These are phyloP conservation scores for Colaptes auratus DNA, from an alignment of 2,113 vertebrate species.

Conservation along the genomic window DNA sequence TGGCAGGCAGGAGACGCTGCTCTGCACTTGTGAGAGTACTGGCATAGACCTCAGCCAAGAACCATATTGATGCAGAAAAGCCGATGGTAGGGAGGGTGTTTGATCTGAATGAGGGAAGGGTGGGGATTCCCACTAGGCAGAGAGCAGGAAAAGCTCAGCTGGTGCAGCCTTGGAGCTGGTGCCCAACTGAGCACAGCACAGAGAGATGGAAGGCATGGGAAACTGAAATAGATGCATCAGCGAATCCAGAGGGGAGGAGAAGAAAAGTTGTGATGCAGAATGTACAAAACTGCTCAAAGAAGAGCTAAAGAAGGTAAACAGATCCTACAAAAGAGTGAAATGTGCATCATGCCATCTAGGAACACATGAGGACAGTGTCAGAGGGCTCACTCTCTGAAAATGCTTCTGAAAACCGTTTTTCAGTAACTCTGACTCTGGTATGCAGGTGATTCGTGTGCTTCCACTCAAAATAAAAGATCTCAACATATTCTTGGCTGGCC, in stretches of 20 bases:
- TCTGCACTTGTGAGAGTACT: neutral
- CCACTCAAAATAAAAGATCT: neutral
- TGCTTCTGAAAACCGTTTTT: neutral
- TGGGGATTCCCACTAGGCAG: neutral
- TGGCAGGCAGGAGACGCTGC: neutral
- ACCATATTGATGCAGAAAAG: neutral
- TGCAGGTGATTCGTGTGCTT: neutral
- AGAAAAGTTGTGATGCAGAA: neutral
- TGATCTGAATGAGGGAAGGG: neutral
- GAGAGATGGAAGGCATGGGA: neutral
- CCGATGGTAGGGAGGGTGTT: neutral
- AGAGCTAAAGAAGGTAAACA: neutral
- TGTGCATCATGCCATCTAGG: neutral
- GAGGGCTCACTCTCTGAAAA: neutral
- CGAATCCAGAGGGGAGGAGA: neutral
- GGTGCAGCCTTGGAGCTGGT: neutral
- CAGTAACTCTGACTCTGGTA: neutral
- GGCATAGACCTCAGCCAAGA: neutral
- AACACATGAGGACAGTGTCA: neutral
- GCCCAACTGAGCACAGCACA: rapidly evolving
- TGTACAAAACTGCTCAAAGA: neutral
- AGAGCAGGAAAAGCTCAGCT: too few relatives aligned
- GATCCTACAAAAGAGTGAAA: neutral
- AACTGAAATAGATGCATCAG: neutral
- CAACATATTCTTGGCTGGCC: neutral